Percentiles rank a stretch among this genome's conserved stretches.
These are phyloP conservation scores for Ibycter americanus DNA, from an alignment of 2,797 vertebrate species.

Conservation along the genomic window DNA sequence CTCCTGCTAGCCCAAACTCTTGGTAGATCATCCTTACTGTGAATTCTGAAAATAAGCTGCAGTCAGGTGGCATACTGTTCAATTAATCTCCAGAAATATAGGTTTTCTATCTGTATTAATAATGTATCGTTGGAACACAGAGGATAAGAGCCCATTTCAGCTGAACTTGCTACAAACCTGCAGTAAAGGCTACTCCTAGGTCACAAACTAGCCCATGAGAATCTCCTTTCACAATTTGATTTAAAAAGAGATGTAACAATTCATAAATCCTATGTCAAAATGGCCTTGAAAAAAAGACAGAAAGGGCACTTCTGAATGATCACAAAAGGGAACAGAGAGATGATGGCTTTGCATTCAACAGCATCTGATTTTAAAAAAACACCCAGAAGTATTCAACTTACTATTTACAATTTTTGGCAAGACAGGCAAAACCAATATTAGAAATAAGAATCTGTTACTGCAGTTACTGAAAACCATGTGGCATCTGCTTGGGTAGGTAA, in stretches of 20 bases:
- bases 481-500: background rate
- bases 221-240: background rate
- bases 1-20: background rate
- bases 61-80: background rate
- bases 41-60: background rate
- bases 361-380: background rate
- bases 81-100: background rate
- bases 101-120: background rate
- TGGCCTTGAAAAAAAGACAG: background rate
- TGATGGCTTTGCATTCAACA: background rate
- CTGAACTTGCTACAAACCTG: background rate
- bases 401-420: background rate
- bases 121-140: background rate
- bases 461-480: background rate
- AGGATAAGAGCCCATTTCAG: background rate
- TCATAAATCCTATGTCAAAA: background rate
- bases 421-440: background rate
- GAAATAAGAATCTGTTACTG: background rate
- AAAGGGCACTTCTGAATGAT: background rate
- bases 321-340: background rate
- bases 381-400: background rate
- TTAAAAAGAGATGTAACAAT: background rate
- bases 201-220: background rate
- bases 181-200: background rate
- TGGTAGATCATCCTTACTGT: background rate